Percentiles rank a stretch among this genome's conserved stretches.
These are phyloP conservation scores for Psammodynastes pulverulentus DNA, from an alignment of 2,113 vertebrate species.

Conservation along the genomic window DNA sequence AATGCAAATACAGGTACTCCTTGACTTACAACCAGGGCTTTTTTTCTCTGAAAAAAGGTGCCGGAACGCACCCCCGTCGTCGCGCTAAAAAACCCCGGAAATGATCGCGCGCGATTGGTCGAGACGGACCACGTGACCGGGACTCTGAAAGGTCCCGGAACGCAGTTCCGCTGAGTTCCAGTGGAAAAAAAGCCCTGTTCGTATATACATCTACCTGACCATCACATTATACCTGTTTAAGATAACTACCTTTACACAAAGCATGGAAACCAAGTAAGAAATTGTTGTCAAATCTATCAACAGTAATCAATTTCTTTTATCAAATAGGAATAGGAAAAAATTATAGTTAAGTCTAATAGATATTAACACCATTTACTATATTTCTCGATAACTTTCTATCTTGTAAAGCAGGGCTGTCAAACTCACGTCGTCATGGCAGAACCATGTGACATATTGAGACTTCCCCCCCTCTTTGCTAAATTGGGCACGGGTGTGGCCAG, in stretches of 20 bases:
- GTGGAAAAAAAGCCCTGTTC: too few species aligned
- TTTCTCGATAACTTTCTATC: neutral
- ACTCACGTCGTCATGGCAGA: too few species aligned
- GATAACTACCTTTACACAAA: neutral
- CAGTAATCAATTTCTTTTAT: neutral
- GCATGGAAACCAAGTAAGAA: neutral
- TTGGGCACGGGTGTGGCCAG: too few species aligned
- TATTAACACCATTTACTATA: neutral
- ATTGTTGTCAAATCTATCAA: neutral
- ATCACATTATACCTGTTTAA: neutral
- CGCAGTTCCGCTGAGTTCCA: too few species aligned
- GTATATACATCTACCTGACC: neutral
- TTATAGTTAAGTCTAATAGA: neutral
- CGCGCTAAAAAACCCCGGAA: too few species aligned
- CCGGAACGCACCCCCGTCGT: too few species aligned
- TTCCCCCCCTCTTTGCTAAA: too few species aligned
- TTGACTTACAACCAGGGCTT: neutral
- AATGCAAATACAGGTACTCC: neutral
- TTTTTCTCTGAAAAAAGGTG: too few species aligned
- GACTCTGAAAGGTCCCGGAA: too few species aligned
- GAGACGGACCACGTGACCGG: too few species aligned
- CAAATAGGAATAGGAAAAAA: neutral
- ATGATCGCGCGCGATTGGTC: too few species aligned
- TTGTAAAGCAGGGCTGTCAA: neutral
- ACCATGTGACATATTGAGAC: too few species aligned